These are phyloP conservation scores for Isichthys henryi DNA, from an alignment of 2,113 vertebrate genomes.

Conservation along the genomic window DNA sequence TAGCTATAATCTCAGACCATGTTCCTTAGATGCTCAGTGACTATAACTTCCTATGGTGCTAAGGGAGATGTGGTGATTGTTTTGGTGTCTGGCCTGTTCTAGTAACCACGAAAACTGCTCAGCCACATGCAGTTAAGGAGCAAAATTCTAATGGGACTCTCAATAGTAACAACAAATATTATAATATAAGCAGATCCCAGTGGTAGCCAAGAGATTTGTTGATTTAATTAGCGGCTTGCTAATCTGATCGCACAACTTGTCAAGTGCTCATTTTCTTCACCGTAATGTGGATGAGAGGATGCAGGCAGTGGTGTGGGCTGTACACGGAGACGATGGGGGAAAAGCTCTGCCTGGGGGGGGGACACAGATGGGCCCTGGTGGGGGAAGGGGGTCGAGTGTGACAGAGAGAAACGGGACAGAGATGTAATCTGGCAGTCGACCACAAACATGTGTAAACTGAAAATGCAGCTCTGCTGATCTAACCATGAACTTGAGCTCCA, in stretches of 20 bases:
- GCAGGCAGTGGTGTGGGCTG: neutral
- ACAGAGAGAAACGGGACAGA: neutral
- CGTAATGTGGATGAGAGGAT: neutral
- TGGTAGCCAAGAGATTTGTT: neutral
- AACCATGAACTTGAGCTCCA: neutral
- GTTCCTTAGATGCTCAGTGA: neutral
- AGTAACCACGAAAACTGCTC: neutral
- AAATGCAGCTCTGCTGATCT: neutral
- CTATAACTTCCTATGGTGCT: too few relatives aligned
- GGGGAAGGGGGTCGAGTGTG: neutral
- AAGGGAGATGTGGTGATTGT: neutral
- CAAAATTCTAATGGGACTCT: neutral
- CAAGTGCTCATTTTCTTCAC: neutral
- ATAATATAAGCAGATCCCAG: neutral
- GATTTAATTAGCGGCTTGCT: neutral
- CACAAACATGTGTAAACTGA: neutral
- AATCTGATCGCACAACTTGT: neutral
- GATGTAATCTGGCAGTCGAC: neutral
- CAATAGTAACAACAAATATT: slow-evolving; percentile 1
- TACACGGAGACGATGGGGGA: slow-evolving; percentile 5
- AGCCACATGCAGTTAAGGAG: neutral
- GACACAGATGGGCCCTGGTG: slow-evolving; percentile 12
- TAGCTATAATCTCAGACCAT: neutral
- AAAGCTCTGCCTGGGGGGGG: neutral
- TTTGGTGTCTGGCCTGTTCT: neutral